Evolutionary conservation across 2,888 invertebrate species (phyloP).

Genomic region (Pyrgus malvae): DNA sequence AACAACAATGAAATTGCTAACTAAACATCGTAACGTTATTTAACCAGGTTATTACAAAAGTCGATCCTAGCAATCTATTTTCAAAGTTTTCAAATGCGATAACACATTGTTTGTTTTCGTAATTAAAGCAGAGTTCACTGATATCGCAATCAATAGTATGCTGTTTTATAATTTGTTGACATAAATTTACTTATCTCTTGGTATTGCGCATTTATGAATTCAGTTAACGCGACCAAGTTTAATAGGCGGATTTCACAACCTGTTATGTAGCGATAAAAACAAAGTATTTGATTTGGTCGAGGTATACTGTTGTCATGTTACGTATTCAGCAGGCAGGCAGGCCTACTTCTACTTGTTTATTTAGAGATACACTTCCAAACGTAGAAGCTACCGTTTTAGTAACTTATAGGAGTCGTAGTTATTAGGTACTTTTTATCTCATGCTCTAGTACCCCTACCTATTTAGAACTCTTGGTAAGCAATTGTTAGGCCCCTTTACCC

Average conservation of each 20-base stretch:
- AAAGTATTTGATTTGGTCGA: slow-evolving; percentile 33
- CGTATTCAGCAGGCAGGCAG: background rate
- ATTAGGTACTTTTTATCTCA: too few relatives aligned
- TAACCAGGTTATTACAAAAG: slow-evolving; percentile 35
- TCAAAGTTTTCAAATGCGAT: slow-evolving; percentile 31
- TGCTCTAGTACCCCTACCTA: too few relatives aligned
- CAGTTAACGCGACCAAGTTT: slow-evolving; percentile 30
- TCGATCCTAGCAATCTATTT: slow-evolving; percentile 28
- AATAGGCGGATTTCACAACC: slow-evolving; percentile 30
- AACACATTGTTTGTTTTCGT: slow-evolving; percentile 37
- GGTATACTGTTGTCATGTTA: slow-evolving; percentile 22
- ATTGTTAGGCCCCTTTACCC: too few relatives aligned
- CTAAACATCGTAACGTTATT: slow-evolving; percentile 36
- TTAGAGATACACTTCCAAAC: background rate
- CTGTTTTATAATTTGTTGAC: slow-evolving; percentile 26
- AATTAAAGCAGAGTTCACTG: slow-evolving; percentile 24
- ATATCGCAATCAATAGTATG: slow-evolving; percentile 27
- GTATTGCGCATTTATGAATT: slow-evolving; percentile 34
- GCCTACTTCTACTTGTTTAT: background rate
- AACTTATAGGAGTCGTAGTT: too few relatives aligned
- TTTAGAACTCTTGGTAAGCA: too few relatives aligned
- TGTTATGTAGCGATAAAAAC: slow-evolving; percentile 35
- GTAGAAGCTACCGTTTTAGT: background rate
- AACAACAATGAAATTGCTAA: slow-evolving; percentile 54
- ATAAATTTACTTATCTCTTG: slow-evolving; percentile 19